Evolutionary conservation across 2,797 vertebrate genomes (phyloP).

Genomic region (Phoebastria nigripes): DNA sequence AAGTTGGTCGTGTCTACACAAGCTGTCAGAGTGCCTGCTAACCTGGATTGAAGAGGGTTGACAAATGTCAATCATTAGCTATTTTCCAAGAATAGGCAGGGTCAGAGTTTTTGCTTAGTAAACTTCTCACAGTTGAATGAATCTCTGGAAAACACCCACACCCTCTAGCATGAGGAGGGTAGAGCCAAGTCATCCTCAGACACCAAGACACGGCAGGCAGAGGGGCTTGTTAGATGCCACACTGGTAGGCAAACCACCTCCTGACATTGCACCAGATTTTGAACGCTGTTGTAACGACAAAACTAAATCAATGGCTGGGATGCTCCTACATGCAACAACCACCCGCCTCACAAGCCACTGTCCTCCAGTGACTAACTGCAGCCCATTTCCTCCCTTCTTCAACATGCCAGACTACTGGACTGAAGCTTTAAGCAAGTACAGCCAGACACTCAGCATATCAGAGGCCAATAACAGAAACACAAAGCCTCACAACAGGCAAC

Average conservation of each 20-base stretch:
- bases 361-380: not conserved
- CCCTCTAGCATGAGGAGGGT: not conserved
- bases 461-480: not conserved
- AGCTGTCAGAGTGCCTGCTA: not conserved
- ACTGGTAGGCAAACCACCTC: not conserved
- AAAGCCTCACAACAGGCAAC: not conserved
- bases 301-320: not conserved
- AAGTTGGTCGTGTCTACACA: not conserved
- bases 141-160: not conserved
- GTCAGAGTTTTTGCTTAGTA: not conserved
- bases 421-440: not conserved
- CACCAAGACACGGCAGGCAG: rapidly evolving
- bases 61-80: not conserved
- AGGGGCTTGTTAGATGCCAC: not conserved
- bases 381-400: not conserved
- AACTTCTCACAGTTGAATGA: not conserved
- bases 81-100: not conserved
- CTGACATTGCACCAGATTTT: not conserved
- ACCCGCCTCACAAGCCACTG: not conserved
- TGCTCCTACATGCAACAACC: not conserved
- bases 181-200: not conserved
- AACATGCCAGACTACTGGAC: not conserved
- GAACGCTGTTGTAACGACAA: not conserved
- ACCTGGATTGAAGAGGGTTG: not conserved
- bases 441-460: rapidly evolving